phyloP scores from a whole-genome alignment of 2,797 vertebrate genomes.

The Trematomus bernacchii region DNA sequence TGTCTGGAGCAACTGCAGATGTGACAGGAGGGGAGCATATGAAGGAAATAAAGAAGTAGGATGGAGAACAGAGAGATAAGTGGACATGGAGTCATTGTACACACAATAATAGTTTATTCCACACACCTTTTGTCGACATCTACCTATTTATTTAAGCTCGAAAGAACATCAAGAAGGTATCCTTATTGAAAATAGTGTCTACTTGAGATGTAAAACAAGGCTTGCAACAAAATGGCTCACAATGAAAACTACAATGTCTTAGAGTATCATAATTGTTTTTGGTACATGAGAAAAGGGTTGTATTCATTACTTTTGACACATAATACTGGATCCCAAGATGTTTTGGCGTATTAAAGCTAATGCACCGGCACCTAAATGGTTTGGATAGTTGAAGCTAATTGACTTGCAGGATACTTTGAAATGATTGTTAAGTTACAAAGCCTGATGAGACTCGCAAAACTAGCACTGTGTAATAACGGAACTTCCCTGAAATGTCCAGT shows the following conservation, averaged over 20 bases:
- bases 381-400: too few species aligned
- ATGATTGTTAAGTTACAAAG: not conserved
- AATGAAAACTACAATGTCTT: too few species aligned
- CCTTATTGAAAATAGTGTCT: too few species aligned
- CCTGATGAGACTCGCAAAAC: not conserved
- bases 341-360: too few species aligned
- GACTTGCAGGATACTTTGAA: not conserved
- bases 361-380: too few species aligned
- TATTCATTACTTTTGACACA: too few species aligned
- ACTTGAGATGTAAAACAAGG: too few species aligned
- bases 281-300: not conserved
- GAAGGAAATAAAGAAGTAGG: not conserved
- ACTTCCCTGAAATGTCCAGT: not conserved
- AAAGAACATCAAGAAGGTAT: too few species aligned
- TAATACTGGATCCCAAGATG: too few species aligned
- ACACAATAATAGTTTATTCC: not conserved
- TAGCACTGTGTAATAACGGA: not conserved
- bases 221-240: too few species aligned
- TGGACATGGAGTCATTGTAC: not conserved
- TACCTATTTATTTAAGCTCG: too few species aligned
- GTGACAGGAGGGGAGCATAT: conserved; percentile 17
- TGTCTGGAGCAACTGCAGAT: conserved; percentile 93
- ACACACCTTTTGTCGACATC: not conserved
- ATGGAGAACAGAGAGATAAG: not conserved
- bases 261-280: not conserved